These are phyloP conservation scores for Notoglanidium macrostoma DNA, from an alignment of 2,797 vertebrate species.

Conservation along the genomic window DNA sequence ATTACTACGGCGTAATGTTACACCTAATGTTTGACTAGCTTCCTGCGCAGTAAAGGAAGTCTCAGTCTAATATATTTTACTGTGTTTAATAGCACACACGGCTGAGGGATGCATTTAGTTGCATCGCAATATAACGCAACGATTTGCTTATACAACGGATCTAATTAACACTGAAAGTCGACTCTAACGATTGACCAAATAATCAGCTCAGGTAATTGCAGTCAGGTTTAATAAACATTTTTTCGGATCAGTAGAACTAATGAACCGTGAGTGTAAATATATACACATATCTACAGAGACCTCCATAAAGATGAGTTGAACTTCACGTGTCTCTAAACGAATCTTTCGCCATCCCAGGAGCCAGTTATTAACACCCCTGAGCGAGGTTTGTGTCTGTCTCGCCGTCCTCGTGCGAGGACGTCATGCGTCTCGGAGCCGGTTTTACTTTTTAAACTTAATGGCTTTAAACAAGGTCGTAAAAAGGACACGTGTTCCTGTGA, in stretches of 20 bases:
- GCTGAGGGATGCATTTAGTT: neutral
- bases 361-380: neutral
- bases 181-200: neutral
- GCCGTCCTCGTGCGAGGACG: neutral
- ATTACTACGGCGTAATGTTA: no score
- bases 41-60: no score
- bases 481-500: neutral
- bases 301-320: neutral
- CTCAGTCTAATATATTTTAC: no score
- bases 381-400: neutral
- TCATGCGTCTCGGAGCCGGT: neutral
- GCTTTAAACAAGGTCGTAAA: neutral
- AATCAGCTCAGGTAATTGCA: neutral
- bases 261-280: neutral
- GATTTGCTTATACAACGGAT: neutral
- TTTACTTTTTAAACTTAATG: neutral
- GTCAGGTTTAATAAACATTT: neutral
- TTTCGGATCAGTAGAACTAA: neutral
- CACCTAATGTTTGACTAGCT: no score
- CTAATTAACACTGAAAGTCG: neutral
- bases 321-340: neutral
- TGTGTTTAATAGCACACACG: no score
- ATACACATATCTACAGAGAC: neutral
- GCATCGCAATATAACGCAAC: neutral
- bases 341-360: neutral